Base-by-base conservation (phyloP, 2,113 vertebrate species). In the Prunella himalayana region DNA sequence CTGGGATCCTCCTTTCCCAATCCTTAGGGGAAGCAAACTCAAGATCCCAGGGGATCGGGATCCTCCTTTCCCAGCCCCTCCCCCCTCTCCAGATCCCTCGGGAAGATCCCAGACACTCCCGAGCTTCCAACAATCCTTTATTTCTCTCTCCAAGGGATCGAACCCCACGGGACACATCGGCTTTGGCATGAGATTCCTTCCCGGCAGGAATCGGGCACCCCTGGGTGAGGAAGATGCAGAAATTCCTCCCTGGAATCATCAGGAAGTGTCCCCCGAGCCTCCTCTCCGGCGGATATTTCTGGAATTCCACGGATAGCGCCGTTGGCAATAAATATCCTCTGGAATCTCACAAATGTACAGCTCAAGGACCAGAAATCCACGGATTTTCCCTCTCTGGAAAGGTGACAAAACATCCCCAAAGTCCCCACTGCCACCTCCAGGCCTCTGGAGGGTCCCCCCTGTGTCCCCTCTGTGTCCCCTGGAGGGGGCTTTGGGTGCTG, bases 321-420 rank as follows among this genome's bases (percentile, higher is more conserved):
- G 8, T 50, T 37, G 14, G 13, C 82, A 71, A 84, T 72, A 72
- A 95, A 96, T 54, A 94, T 21, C 86, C 73, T 93, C 80, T 5
- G 87, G 65, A 66, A 87, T 93, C 86, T 89, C 86, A 37, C 51
- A 8, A 42, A 21, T 13, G 37, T 73, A 45, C 94, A 47, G 25
- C n/a, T 93, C 93, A 42, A 94, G 96, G 95, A 70, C 81, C 21
- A 35, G 78, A 91, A 96, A 85, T n/a, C 73, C 25, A 1, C 22
- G 7, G 45, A 42, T 61, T 71, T 71, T 64, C 44, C n/a, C 80
- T 33, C 51, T 39, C 31, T 6, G 41, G 60, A 73, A 79, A 92
- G 75, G 91, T 17, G 84, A 11, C 63, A 21, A 41, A 57, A 30
- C 0, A 1, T 30, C 60, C 61, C 76, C 56, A 6, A 1, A 15